Evolutionary conservation across 2,113 vertebrate species (phyloP), one percentile per base, ranked within the genome.

Genomic region (Heliornis fulica): DNA sequence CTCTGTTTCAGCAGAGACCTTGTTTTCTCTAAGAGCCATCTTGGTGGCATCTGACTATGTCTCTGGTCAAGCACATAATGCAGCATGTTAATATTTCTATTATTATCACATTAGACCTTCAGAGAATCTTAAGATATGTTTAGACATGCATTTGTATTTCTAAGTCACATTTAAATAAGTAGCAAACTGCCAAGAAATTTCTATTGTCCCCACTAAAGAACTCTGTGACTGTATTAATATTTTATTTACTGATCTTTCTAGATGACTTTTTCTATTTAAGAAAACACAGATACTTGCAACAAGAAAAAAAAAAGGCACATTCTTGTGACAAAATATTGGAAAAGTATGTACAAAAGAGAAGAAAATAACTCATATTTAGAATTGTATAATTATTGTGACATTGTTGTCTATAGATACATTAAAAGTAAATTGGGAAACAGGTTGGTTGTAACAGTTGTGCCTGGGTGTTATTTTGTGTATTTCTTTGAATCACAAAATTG

Each of bases 91-190:
- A 43, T 90, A 63, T 46, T 86, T 87, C 7, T 75, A 4, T 17
- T 78, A 9, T 76, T 61, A 45, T 26, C 4, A 75, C 6, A 23
- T 31, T 41, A 43, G 3, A 59, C 14, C 61, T 77, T 75, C 72
- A 89, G 50, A 50, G 13, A 29, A 65, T 60, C 9, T 83, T 83
- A 78, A 4, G 6, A 5, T 26, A 9, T 31, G 13, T 46, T 53
- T 87, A 23, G 18, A 34, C 1, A 2, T 43, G 10, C 28, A 13
- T n/a, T 36, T 25, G 20, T 0, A 22, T 3, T 40, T 68, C 2
- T 26, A 93, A 92, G 2, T 65, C 14, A 54, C 59, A 4, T 54
- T 69, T 66, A 86, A 91, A 65, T 48, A 12, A 54, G 10, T 7
- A 87, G 14, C 21, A 65, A 90, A 66, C 50, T 75, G 20, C 10